Conservation (phyloP, 2,797 vertebrate genomes). For the Acanthiza pusilla region DNA sequence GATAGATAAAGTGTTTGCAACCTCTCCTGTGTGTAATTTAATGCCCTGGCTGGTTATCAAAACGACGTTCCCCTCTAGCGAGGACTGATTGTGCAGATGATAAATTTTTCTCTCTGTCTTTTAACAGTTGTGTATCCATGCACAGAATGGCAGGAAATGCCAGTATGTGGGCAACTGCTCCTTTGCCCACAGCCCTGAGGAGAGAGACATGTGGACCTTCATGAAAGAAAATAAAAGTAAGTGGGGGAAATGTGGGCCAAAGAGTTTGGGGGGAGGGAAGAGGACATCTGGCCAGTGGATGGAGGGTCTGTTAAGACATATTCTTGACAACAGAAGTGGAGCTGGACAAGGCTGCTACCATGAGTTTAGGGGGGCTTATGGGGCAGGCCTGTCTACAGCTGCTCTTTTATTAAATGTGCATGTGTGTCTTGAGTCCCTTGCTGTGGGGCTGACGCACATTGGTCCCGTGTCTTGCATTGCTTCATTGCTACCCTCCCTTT, state of each 20-base stretch:
- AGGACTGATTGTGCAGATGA: not conserved
- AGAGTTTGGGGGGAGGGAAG: not conserved
- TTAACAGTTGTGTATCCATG: slow-evolving; percentile 87
- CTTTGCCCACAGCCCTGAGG: slow-evolving; percentile 93
- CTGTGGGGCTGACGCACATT: not conserved
- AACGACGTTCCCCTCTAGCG: not conserved
- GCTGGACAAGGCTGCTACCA: not conserved
- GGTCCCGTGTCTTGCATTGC: not conserved
- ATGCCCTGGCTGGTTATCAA: not conserved
- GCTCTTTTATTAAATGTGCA: not conserved
- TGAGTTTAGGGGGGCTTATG: not conserved
- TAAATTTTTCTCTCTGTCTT: slow-evolving; percentile 6
- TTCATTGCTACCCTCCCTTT: not conserved
- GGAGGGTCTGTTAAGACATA: not conserved
- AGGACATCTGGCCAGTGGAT: not conserved
- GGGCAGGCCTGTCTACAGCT: not conserved
- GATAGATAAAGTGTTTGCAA: not conserved
- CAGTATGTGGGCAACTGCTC: slow-evolving; percentile 88
- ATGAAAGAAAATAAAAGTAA: slow-evolving; percentile 95
- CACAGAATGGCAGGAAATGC: slow-evolving; percentile 87
- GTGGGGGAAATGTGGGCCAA: slow-evolving; percentile 33
- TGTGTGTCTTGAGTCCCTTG: not conserved
- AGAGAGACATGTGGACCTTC: slow-evolving; percentile 95
- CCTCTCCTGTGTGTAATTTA: not conserved
- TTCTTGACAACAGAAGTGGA: not conserved